These are phyloP conservation scores for Megalops cyprinoides DNA, from an alignment of 2,797 vertebrate genomes.

Conservation along the genomic window DNA sequence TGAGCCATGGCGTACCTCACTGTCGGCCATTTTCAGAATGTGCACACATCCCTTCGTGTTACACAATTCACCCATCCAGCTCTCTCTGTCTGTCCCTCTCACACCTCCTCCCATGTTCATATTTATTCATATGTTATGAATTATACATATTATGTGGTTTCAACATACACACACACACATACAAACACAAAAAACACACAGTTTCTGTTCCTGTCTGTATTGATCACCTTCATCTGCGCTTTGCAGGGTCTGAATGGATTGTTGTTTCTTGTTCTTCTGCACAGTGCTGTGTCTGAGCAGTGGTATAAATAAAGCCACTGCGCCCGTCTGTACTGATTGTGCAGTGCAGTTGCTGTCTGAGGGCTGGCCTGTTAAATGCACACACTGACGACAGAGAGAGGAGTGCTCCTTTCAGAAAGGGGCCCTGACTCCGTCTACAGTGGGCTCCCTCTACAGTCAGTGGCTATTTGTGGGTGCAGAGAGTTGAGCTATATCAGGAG, in stretches of 20 bases:
- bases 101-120: too few relatives aligned
- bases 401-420: neutral
- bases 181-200: neutral
- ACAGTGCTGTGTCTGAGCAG: too few relatives aligned
- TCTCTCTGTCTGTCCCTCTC: too few relatives aligned
- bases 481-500: neutral
- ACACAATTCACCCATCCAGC: too few relatives aligned
- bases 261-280: conserved; percentile 8
- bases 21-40: neutral
- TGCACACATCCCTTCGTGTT: neutral
- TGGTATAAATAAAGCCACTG: too few relatives aligned
- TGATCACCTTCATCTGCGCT: neutral
- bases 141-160: too few relatives aligned
- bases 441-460: neutral
- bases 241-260: conserved; percentile 12
- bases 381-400: conserved; percentile 12
- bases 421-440: too few relatives aligned
- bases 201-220: neutral
- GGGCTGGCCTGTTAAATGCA: conserved; percentile 42
- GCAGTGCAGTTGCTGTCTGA: neutral
- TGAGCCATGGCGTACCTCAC: neutral
- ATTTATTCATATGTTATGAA: too few relatives aligned
- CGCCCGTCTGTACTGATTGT: too few relatives aligned
- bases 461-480: neutral
- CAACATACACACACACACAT: too few relatives aligned